Evolutionary conservation across 2,888 invertebrate species (phyloP).

Genomic region (Margaritifera margaritifera): DNA sequence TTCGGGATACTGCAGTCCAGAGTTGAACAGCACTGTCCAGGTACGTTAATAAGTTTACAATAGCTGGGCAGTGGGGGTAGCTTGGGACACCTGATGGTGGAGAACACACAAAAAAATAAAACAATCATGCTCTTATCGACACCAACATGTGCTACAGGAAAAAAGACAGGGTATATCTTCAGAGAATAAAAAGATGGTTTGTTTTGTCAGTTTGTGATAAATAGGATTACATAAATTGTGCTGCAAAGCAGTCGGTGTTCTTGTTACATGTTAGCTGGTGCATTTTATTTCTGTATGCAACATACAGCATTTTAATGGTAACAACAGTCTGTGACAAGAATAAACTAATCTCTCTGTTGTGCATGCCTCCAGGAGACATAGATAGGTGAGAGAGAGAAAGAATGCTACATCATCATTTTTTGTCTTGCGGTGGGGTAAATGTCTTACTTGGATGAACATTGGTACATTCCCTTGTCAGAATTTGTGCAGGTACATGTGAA

Average conservation of each 20-base stretch:
- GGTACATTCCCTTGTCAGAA: conserved; percentile 45
- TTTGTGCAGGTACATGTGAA: conserved; percentile 53
- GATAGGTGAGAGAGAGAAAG: no score
- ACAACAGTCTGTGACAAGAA: no score
- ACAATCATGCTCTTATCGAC: not conserved
- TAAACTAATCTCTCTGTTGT: no score
- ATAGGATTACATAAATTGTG: not conserved
- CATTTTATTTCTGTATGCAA: no score
- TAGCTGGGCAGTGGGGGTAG: conserved; percentile 53
- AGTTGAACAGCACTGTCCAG: conserved; percentile 58
- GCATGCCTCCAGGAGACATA: no score
- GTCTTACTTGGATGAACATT: conserved; percentile 51
- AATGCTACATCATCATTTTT: no score
- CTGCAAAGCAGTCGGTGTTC: not conserved
- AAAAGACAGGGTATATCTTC: not conserved
- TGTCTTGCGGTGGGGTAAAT: not conserved
- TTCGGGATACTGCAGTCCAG: conserved; percentile 53
- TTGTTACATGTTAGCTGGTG: no score
- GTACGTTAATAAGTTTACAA: conserved; percentile 46
- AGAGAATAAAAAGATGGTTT: not conserved
- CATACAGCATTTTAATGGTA: no score
- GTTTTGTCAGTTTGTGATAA: not conserved
- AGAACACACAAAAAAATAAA: not conserved
- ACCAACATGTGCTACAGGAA: not conserved
- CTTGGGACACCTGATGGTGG: conserved; percentile 46